These are phyloP conservation scores for Corynorhinus townsendii DNA, from an alignment of 2,113 vertebrate genomes.

Conservation along the genomic window DNA sequence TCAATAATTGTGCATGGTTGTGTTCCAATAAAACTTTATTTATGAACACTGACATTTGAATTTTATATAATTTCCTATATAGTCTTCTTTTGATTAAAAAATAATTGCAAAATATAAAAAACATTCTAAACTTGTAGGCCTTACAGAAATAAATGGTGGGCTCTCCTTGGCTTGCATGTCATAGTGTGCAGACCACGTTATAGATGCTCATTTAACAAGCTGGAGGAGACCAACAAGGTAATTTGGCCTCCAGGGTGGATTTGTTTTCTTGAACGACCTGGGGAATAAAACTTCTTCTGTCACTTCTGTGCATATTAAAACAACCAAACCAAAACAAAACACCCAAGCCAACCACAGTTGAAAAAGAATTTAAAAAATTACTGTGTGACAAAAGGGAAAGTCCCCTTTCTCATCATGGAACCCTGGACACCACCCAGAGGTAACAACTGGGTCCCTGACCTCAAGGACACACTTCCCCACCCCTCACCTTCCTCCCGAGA, in stretches of 20 bases:
- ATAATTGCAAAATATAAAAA: not conserved
- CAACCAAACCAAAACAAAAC: not conserved
- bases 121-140: not conserved
- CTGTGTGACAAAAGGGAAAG: not conserved
- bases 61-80: not conserved
- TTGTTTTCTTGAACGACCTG: not conserved
- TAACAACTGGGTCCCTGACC: not conserved
- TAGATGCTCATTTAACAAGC: not conserved
- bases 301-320: not conserved
- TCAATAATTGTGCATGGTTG: not conserved
- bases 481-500: not conserved
- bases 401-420: not conserved
- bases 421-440: not conserved
- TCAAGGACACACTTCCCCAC: not conserved
- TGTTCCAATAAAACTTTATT: constrained; percentile 50
- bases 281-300: not conserved
- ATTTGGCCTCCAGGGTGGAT: not conserved
- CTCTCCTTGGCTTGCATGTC: not conserved
- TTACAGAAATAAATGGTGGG: not conserved
- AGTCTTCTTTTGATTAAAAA: not conserved
- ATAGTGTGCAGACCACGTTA: not conserved
- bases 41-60: not conserved
- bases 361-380: not conserved
- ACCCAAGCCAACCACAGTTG: not conserved
- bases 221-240: not conserved